Conservation (phyloP, 2,888 invertebrate species). For the Acanthosepion esculentum region DNA sequence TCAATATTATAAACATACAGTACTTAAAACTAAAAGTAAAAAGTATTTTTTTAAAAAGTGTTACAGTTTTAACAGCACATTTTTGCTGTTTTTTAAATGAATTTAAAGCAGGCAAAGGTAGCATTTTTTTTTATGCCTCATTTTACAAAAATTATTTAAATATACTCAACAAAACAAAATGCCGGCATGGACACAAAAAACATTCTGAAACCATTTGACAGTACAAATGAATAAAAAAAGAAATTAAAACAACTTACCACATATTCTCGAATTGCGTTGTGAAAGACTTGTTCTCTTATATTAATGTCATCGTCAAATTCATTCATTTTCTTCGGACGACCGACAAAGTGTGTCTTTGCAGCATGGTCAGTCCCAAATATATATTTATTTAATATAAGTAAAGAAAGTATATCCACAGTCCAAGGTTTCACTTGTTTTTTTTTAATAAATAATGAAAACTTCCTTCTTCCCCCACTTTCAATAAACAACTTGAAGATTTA, state of each 20-base stretch:
- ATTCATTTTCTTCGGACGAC: conserved; percentile 41
- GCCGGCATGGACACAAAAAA: too few relatives aligned
- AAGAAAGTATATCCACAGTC: neutral
- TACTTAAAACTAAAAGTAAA: too few relatives aligned
- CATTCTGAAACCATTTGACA: too few relatives aligned
- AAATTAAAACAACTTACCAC: conserved; percentile 23
- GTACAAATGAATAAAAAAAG: neutral
- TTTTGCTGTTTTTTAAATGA: too few relatives aligned
- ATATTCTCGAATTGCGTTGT: conserved; percentile 39
- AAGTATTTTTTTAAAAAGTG: too few relatives aligned
- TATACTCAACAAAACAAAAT: too few relatives aligned
- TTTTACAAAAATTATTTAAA: too few relatives aligned
- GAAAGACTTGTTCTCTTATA: conserved; percentile 44
- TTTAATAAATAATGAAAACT: neutral
- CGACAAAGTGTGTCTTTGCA: neutral
- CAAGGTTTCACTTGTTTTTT: neutral
- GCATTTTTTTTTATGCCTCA: too few relatives aligned
- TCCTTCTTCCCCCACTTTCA: neutral
- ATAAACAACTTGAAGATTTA: neutral
- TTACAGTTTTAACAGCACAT: too few relatives aligned
- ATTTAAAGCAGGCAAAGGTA: too few relatives aligned
- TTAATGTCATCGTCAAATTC: conserved; percentile 37
- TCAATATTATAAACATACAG: too few relatives aligned
- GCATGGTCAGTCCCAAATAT: neutral
- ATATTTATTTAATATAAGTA: neutral